Conservation (phyloP, 1,140 invertebrate genomes). For the Hyposmocoma kahamanoa region DNA sequence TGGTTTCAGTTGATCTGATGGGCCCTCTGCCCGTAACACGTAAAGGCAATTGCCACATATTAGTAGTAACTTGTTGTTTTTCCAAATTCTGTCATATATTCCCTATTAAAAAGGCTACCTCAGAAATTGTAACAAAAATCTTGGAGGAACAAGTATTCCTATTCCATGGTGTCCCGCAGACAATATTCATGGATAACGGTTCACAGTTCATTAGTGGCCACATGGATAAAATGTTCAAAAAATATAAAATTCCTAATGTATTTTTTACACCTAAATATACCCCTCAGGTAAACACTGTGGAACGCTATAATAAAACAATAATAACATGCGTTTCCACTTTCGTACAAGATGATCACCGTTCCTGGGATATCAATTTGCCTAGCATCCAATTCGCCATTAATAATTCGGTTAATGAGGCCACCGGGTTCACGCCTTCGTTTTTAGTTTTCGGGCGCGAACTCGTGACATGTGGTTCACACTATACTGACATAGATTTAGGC, state of each 20-base stretch:
- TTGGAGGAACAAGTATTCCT: slow-evolving; percentile 1
- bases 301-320: slow-evolving; percentile 49
- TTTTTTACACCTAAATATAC: slow-evolving; percentile 42
- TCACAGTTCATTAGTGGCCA: slow-evolving; percentile 37
- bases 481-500: slow-evolving; percentile 1
- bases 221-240: background rate
- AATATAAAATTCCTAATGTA: slow-evolving; percentile 8
- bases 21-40: background rate
- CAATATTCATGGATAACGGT: slow-evolving; percentile 39
- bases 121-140: background rate
- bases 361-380: slow-evolving; percentile 33
- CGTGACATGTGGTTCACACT: slow-evolving; percentile 2
- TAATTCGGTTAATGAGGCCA: slow-evolving; percentile 10
- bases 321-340: slow-evolving; percentile 39
- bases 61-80: slow-evolving; percentile 6
- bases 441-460: slow-evolving; percentile 4
- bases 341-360: slow-evolving; percentile 31
- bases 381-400: slow-evolving; percentile 32
- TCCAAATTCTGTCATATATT: slow-evolving; percentile 7
- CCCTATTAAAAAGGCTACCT: background rate
- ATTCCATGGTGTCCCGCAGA: slow-evolving; percentile 3
- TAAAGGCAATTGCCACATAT: background rate
- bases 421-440: background rate
- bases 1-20: background rate
- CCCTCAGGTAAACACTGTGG: slow-evolving; percentile 53